Percentiles rank a stretch among this genome's conserved stretches.
Conservation (phyloP, 1,140 invertebrate species). For the Hesperophylax magnus region DNA sequence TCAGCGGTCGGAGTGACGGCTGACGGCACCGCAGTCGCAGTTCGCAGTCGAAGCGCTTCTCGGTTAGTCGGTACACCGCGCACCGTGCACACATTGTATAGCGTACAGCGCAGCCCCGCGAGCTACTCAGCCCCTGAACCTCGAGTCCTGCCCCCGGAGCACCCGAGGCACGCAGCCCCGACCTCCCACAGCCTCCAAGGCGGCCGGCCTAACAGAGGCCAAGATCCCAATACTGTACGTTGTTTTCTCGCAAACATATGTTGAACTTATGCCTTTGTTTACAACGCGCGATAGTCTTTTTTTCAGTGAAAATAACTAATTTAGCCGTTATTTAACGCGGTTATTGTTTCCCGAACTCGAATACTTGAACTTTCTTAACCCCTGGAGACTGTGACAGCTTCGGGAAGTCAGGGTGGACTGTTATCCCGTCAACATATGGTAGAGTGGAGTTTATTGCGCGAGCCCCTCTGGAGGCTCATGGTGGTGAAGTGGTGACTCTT, state of each 20-base stretch:
- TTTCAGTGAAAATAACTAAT: no score
- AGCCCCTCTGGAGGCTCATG: no score
- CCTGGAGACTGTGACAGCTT: background rate
- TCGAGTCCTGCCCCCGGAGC: background rate
- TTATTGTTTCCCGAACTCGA: background rate
- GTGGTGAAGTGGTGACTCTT: no score
- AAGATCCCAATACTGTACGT: background rate
- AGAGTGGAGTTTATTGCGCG: no score
- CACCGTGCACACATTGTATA: no score
- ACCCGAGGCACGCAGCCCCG: background rate
- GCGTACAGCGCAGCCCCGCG: background rate
- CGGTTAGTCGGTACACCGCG: no score
- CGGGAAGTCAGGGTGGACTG: background rate
- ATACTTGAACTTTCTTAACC: no score
- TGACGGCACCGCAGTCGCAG: background rate
- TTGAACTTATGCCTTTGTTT: background rate
- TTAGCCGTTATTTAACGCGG: no score
- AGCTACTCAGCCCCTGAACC: background rate
- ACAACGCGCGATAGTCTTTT: background rate
- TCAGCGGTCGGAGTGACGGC: background rate
- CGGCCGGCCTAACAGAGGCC: background rate
- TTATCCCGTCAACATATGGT: conserved; percentile 7
- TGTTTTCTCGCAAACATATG: conserved; percentile 13
- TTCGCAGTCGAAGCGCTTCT: background rate
- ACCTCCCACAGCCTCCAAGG: background rate